Evolutionary conservation across 2,113 vertebrate genomes (phyloP), one percentile per base, ranked within the genome.

Genomic region (Engraulis encrasicolus): DNA sequence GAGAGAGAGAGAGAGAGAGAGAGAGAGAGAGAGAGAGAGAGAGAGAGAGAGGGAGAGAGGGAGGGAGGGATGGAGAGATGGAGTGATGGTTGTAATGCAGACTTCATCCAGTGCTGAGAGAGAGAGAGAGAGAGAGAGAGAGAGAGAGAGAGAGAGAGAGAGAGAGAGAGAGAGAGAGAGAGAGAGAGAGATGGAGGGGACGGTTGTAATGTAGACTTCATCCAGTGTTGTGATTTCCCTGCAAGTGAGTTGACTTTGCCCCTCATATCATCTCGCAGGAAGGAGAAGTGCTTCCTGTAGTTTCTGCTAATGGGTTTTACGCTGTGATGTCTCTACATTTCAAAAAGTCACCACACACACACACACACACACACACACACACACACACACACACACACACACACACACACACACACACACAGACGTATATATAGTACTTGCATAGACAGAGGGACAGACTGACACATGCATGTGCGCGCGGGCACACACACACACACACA

Each of bases 131-230:
- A 66, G 27, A 45, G 40, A 45, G 40, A 45, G 40, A 27, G n/a
- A 31, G 23, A 14, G 58, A 66, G 58, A 66, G 58, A 66, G 27
- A 45, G 40, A 45, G 40, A 45, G 40, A 27, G n/a, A 31, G 23
- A 14, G 58, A 66, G 58, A 66, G 58, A 66, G 27, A 45, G 40
- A 45, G 40, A 45, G 40, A 27, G n/a, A 31, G 23, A 14, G 58
- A 66, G 58, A 66, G 58, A 66, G 27, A 45, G 40, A 45, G 40
- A 45, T n/a, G n/a, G n/a, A n/a, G n/a, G 40, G 58, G 58, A 66
- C 31, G 58, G 58, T 23, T 66, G 58, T 66, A 66, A 66, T 66
- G 31, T 66, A 66, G 58, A 66, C 58, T 66, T 66, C 58, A n/a
- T 66, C 23, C 7, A 31, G 58, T 66, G n/a, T n/a, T n/a, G 58